phyloP scores from a whole-genome alignment of 1,140 invertebrate genomes.

The Coptotermes formosanus region DNA sequence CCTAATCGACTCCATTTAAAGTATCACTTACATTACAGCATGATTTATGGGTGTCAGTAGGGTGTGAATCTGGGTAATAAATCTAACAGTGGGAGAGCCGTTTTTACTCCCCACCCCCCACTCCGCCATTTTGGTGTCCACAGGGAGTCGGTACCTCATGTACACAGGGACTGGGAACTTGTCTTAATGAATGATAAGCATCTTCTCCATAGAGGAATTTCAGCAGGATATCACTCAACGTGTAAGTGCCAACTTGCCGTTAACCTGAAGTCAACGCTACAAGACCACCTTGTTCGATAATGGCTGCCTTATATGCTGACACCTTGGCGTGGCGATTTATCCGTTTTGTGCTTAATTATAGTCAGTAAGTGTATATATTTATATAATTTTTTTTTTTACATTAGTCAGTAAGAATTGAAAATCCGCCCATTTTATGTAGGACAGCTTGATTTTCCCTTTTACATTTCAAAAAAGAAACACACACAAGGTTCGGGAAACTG shows the following conservation, averaged over 20 bases:
- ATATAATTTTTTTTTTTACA: no score
- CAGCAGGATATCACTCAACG: background rate
- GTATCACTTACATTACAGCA: conserved; percentile 31
- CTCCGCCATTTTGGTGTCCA: conserved; percentile 17
- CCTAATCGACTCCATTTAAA: conserved; percentile 25
- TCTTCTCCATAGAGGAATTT: background rate
- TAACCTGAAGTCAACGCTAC: background rate
- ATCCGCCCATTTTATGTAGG: no score
- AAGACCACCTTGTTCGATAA: background rate
- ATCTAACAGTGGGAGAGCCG: conserved; percentile 29
- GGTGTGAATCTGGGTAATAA: conserved; percentile 24
- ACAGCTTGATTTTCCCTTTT: no score
- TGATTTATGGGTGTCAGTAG: conserved; percentile 31
- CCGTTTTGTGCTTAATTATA: no score
- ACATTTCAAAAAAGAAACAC: no score
- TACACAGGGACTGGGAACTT: background rate
- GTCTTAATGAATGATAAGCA: conserved; percentile 4
- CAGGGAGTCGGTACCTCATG: background rate
- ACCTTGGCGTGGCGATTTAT: background rate
- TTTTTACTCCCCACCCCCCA: background rate
- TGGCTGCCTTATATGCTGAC: background rate
- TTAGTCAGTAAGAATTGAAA: no score
- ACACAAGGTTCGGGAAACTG: no score
- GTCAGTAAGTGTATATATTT: no score
- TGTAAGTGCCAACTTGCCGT: background rate